Evolutionary conservation across 1,140 invertebrate genomes (phyloP), one percentile per base, ranked within the genome.

Genomic region (Drosophila rhopaloa): DNA sequence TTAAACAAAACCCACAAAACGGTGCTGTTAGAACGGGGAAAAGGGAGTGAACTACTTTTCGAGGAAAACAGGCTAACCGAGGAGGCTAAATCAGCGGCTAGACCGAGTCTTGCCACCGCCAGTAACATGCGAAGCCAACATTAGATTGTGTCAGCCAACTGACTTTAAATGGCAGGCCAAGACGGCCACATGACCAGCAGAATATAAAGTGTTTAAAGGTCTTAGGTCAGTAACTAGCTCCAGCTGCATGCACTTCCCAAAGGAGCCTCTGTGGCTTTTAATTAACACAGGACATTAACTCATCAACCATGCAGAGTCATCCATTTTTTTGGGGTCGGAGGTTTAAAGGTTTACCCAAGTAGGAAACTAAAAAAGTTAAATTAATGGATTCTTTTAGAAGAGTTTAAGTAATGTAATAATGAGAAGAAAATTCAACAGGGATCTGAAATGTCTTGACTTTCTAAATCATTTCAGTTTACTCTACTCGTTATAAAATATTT

Each of bases 41-140:
- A 19, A 32, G 48, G 29, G 43, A 48, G 62, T 46, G 65, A 50
- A 47, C 59, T 55, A 13, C 14, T 16, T 32, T 71, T 59, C 41
- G 41, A 32, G 60, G 48, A 50, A 48, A 29, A 16, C 27, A 8
- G 29, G 13, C 48, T 14, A 35, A 10, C 48, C 14, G 0, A 10
- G 27, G 19, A 41, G 56, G 37, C 51, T 7, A 65, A 75, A 38
- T 75, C 51, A 53, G 70, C 57, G 63, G 51, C 58, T 59, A 62
- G 29, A 14, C 27, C 47, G 13, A 51, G 59, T 57, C 53, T 63
- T 75, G 48, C 50, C 71, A 72, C 37, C 68, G 50, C 65, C 57
- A 56, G 40, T 29, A 51, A 75, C 72, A 76, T 76, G 73, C 73
- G 67, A 76, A 76, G 72, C 54, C 73, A 58, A 54, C 73, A 76